phyloP scores from a whole-genome alignment of 2,113 vertebrate genomes.

The Saccopteryx bilineata region DNA sequence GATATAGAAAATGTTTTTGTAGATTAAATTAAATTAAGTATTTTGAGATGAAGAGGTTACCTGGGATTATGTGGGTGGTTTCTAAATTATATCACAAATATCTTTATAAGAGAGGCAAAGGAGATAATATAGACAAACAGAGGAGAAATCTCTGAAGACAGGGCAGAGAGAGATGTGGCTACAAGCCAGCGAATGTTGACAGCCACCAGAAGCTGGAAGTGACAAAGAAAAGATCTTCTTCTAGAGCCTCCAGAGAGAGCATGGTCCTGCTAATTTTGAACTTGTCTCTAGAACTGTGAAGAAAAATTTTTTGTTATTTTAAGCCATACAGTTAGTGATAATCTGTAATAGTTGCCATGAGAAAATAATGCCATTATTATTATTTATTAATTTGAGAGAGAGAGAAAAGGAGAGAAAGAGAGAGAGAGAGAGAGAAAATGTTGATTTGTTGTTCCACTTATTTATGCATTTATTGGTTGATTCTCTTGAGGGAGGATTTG shows the following conservation, averaged over 20 bases:
- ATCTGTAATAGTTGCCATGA: not conserved
- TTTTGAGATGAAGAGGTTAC: not conserved
- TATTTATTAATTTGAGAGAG: too few species aligned
- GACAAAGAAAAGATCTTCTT: not conserved
- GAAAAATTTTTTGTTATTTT: slow-evolving; percentile 5
- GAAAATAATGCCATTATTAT: not conserved
- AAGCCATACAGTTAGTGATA: not conserved
- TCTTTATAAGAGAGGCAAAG: not conserved
- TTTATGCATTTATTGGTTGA: too few species aligned
- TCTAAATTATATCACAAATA: not conserved
- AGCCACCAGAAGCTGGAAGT: not conserved
- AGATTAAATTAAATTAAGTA: not conserved
- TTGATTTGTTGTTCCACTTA: too few species aligned
- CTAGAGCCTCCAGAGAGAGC: not conserved
- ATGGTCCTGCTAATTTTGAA: not conserved
- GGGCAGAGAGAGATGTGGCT: not conserved
- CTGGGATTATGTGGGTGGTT: not conserved
- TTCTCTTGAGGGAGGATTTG: too few species aligned
- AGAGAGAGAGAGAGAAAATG: not conserved
- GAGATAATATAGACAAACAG: not conserved
- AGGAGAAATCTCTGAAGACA: not conserved
- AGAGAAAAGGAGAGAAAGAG: not conserved
- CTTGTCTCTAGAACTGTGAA: not conserved
- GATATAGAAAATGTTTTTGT: slow-evolving; percentile 11
- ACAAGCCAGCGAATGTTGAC: not conserved